Evolutionary conservation across 92 coral and sea anemone species (phyloP), one percentile per base, ranked within the genome.

Genomic region (Isaurus tuberculatus): DNA sequence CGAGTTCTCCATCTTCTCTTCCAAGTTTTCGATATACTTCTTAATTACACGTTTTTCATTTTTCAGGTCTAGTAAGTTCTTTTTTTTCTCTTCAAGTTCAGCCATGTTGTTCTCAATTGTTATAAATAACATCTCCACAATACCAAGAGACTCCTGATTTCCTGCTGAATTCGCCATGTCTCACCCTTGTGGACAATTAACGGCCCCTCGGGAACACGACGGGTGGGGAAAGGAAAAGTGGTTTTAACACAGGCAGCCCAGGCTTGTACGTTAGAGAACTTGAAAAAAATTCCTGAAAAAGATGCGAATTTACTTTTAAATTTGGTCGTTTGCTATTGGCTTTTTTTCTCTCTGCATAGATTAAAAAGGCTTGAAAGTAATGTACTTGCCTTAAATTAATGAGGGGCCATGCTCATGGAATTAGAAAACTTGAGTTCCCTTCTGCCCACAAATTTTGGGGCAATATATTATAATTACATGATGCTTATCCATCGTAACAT

Each of bases 41-140:
- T 77, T 77, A 61, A 77, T 77, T 15, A 77, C 82, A 9, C 82
- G 82, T 29, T 77, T 77, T 36, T 77, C 82, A 34, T 43, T 77
- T 37, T 77, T 77, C 70, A 77, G 36, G 70, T 77, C 82, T 77
- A 57, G 82, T 48, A 77, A 58, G 26, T 77, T 49, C 26, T 77
- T 77, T 33, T 77, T 55, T 65, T 77, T 58, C 23, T 77, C 82
- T 42, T 77, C 82, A 23, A 77, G 51, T 60, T 57, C 70, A 57
- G 57, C 53, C 70, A 77, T 23, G 27, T 77, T 40, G 23, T 77
- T 77, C 57, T 77, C 82, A 33, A 77, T 61, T 58, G 60, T 58
- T 33, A 26, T 23, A 4, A 58, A 31, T 51, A 58, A 23, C 8
- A 58, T 29, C 27, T 58, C 69, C 22, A 58, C 3, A 16, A 22